These are phyloP conservation scores for Strix uralensis DNA, from an alignment of 2,113 vertebrate species.

Conservation along the genomic window DNA sequence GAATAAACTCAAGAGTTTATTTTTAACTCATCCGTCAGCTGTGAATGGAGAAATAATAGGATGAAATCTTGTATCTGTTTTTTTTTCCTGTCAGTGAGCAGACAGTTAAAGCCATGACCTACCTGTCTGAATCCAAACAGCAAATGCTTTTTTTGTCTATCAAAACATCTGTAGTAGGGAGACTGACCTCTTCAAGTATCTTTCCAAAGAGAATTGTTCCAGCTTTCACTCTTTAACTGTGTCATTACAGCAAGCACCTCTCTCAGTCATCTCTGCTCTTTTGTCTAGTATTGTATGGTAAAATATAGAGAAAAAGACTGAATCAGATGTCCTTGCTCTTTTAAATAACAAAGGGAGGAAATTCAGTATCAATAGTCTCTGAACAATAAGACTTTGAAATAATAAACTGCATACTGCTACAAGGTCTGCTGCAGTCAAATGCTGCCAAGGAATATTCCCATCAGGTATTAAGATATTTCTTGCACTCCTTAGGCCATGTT, in stretches of 20 bases:
- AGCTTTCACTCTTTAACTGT: constrained; percentile 24
- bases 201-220: constrained; percentile 21
- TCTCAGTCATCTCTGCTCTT: constrained; percentile 3
- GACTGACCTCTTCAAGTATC: constrained; percentile 8
- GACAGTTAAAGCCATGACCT: constrained; percentile 30
- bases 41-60: neutral
- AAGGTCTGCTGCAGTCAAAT: neutral
- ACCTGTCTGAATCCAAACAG: constrained; percentile 18
- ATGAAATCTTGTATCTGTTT: neutral
- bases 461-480: neutral
- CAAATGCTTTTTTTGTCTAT: neutral
- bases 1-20: neutral
- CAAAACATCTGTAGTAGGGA: constrained; percentile 8
- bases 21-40: neutral
- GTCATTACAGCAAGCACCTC: neutral
- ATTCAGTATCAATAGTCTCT: neutral
- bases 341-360: constrained; percentile 7
- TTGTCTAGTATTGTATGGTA: neutral
- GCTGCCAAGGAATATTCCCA: neutral
- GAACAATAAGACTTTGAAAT: constrained; percentile 9
- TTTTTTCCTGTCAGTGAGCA: neutral
- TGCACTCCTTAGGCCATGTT: neutral
- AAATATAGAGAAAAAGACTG: neutral
- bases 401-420: neutral
- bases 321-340: neutral